phyloP scores from a whole-genome alignment of 2,113 vertebrate species.

The Cettia cetti region DNA sequence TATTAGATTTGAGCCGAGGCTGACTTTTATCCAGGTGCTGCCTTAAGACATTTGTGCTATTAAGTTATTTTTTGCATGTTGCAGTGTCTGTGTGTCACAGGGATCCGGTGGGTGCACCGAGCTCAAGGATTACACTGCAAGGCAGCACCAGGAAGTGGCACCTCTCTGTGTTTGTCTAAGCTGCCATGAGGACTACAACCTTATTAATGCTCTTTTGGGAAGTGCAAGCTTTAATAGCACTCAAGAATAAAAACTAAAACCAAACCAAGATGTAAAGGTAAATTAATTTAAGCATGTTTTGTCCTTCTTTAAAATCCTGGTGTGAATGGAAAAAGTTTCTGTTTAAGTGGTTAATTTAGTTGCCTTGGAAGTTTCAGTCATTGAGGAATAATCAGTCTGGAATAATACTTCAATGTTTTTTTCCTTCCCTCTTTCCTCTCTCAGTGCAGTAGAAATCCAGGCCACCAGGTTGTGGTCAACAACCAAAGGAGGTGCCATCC shows the following conservation, averaged over 20 bases:
- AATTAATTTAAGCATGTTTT: neutral
- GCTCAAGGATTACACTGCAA: accelerated
- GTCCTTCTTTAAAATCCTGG: neutral
- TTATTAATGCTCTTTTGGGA: neutral
- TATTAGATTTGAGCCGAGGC: neutral
- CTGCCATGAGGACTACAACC: neutral
- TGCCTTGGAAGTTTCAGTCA: neutral
- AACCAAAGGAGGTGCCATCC: neutral
- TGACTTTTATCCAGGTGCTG: neutral
- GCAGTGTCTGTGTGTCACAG: accelerated
- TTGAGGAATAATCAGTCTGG: too few species aligned
- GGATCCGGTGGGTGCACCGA: neutral
- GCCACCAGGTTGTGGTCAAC: neutral
- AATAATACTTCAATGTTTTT: neutral
- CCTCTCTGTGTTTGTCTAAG: neutral
- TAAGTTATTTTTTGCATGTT: neutral
- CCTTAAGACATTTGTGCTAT: neutral
- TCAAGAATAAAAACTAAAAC: too few species aligned
- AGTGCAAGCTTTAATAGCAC: neutral
- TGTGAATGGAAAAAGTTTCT: neutral
- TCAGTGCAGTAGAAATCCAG: neutral
- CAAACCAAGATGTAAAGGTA: neutral
- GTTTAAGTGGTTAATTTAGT: neutral
- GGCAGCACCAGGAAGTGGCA: neutral
- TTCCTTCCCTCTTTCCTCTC: neutral